Percentiles rank a stretch among this genome's conserved stretches.
phyloP scores from a whole-genome alignment of 2,888 invertebrate species.

The Adineta ricciae region DNA sequence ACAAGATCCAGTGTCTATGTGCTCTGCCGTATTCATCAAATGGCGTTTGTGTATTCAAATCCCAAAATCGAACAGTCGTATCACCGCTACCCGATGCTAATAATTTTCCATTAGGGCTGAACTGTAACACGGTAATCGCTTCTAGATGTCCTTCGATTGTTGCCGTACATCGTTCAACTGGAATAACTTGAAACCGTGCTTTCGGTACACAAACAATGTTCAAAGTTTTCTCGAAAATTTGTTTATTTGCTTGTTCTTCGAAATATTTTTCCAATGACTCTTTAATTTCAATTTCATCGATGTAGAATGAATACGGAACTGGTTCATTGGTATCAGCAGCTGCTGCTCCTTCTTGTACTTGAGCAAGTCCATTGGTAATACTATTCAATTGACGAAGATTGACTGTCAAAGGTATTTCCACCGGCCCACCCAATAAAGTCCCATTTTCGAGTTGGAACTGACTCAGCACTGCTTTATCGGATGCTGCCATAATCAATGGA shows the following conservation, averaged over 20 bases:
- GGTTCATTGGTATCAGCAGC: conserved; percentile 56
- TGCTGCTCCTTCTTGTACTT: conserved; percentile 10
- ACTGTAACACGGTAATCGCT: conserved; percentile 83
- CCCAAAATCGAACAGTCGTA: conserved; percentile 94
- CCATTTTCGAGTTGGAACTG: conserved; percentile 17
- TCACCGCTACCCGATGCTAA: conserved; percentile 97
- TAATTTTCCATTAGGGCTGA: conserved; percentile 81
- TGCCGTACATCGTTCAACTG: conserved; percentile 83
- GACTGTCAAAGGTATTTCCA: background rate
- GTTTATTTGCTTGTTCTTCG: conserved; percentile 58
- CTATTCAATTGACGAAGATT: conserved; percentile 19
- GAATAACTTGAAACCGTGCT: conserved; percentile 66
- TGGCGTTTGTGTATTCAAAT: conserved; percentile 86
- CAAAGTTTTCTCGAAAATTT: conserved; percentile 58
- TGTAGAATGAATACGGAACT: conserved; percentile 73
- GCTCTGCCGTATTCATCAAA: conserved; percentile 56
- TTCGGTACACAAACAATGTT: conserved; percentile 92
- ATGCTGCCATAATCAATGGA: background rate
- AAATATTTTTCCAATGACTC: conserved; percentile 64
- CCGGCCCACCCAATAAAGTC: background rate
- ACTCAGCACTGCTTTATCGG: background rate
- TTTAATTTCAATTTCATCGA: conserved; percentile 76
- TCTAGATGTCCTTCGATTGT: conserved; percentile 91
- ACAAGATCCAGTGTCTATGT: conserved; percentile 87
- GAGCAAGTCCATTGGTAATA: background rate